Base-by-base conservation (phyloP, 2,113 vertebrate genomes). In the Apeltes quadracus region DNA sequence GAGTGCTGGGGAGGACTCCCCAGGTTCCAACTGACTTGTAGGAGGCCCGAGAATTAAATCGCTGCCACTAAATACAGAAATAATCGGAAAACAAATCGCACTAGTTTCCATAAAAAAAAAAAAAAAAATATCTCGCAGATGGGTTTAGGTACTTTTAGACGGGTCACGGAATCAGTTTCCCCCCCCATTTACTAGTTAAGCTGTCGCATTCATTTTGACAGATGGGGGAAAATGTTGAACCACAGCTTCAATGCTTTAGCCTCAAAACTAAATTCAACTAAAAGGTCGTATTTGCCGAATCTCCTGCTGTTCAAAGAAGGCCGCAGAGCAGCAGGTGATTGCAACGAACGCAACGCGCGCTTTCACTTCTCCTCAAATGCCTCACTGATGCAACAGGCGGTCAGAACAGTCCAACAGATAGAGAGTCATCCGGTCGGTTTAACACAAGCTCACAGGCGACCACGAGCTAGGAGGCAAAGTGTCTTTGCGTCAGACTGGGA, bases 341-440 rank as follows among this genome's bases (percentile, higher is more conserved):
- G 65, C 41, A 39, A 76, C 7, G 20, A 54, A 66, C 7, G 27
- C 1, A 14, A 16, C 14, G 53, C 50, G 62, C 18, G 23, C 76
- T 84, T 80, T 85, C 78, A 78, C 69, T 79, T 83, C 77, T 15
- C 58, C 39, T 44, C 41, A 22, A 25, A 76, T 61, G 61, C 78
- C n/a, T n/a, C 62, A 53, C 75, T 72, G 77, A 84, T 67, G 58
- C 41, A 84, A 73, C 59, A 68, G 50, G 22, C 22, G 55, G 29
- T 22, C 65, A 53, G 34, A 61, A n/a, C 9, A 50, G 39, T 22
- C 20, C 43, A 58, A n/a, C 34, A 44, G 25, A n/a, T n/a, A 69
- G 38, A 73, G 82, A 87, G 69, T 86, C 56, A 79, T n/a, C 29
- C 29, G 29, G 16, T 69, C 7, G 3, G 44, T 44, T 61, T 41